Base-by-base conservation (phyloP, 2,113 vertebrate genomes). In the human region DNA sequence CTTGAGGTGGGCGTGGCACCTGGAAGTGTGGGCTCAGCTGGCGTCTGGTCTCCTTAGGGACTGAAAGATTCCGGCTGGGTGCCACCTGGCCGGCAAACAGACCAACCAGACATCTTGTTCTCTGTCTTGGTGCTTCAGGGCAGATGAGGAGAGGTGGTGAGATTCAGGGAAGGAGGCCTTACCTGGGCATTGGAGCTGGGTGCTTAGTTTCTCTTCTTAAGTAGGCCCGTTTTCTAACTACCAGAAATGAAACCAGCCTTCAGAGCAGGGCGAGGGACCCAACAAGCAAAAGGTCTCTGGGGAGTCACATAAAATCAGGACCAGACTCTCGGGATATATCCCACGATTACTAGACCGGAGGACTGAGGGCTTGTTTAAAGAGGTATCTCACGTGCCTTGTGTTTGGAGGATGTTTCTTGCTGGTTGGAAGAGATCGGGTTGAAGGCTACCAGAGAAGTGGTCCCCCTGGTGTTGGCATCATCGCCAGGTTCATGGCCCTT, bases 321-420 rank as follows among this genome's bases (percentile, higher is more conserved):
- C 82, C 35, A 1, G 14, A 3, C 13, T n/a, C 59, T 6, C 2
- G 17, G 45, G 18, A 10, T 3, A 0, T 1, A 1, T n/a, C 30
- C 45, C 72, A 18, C 2, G n/a, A 0, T 27, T 3, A n/a, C 8
- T 10, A 6, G 1, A 18, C 43, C 0, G 2, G 43, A 32, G 50
- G 22, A 17, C 10, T 27, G 10, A 0, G 64, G 35, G 16, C 6
- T 57, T 5, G 48, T 38, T 12, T 11, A 57, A 5, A 18, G 78
- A 57, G 38, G 6, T 0, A 1, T 12, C n/a, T 61, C 66, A 0
- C 0, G 0, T 4, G 14, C 5, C 79, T 52, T 3, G 43, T 38
- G 4, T 18, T 27, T 48, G 35, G 22, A 27, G 35, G 48, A 0
- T 14, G 27, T 38, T 5, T 1, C 64, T 64, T 68, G 61, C 72